Percentiles rank a stretch among this genome's conserved stretches.
These are phyloP conservation scores for Gymnogyps californianus DNA, from an alignment of 2,113 vertebrate genomes.

Conservation along the genomic window DNA sequence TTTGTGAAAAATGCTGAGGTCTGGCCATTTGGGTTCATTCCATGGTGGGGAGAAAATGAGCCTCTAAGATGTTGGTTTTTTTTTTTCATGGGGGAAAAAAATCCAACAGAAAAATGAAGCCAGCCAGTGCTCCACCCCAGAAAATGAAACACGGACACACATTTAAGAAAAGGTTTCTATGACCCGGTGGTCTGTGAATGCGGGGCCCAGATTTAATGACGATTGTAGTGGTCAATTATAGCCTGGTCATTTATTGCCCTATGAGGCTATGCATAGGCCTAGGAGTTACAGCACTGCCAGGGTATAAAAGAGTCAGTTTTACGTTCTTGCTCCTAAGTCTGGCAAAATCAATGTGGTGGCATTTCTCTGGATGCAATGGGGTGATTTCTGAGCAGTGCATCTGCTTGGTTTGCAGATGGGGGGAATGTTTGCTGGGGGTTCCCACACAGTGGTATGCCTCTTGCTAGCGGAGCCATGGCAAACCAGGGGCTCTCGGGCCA, in stretches of 20 bases:
- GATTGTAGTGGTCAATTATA: background rate
- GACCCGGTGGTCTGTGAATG: background rate
- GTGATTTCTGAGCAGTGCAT: background rate
- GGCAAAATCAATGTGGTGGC: background rate
- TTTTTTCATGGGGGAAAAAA: background rate
- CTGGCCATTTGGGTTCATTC: background rate
- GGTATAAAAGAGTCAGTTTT: background rate
- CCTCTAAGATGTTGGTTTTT: background rate
- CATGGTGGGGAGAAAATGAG: background rate
- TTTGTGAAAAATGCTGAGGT: slow-evolving; percentile 22
- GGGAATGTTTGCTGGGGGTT: background rate
- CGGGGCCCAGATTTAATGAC: background rate
- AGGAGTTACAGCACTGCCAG: background rate
- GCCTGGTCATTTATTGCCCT: background rate
- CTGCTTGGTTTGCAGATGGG: background rate
- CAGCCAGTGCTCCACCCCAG: background rate
- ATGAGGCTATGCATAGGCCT: background rate
- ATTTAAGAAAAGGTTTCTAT: background rate
- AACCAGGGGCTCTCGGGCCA: background rate
- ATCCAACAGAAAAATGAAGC: background rate
- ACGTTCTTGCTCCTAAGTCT: background rate
- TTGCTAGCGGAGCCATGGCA: background rate
- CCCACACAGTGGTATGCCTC: background rate
- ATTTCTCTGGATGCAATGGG: background rate
- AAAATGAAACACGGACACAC: background rate